Conservation (phyloP, 1,140 invertebrate species). For the Drosophila mauritiana region DNA sequence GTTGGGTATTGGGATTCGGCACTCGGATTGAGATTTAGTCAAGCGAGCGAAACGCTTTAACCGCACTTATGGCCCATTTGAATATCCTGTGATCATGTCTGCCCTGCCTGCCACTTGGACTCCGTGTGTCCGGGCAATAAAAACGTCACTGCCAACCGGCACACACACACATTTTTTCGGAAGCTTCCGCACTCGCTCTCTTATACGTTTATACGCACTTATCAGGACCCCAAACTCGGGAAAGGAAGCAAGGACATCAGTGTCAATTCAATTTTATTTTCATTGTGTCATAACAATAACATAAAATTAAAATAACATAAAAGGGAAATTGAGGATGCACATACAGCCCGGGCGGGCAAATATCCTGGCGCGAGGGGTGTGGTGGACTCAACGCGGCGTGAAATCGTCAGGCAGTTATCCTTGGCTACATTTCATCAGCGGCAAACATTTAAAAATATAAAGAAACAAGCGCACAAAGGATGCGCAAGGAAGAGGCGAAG, state of each 20-base stretch:
- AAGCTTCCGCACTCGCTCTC: constrained; percentile 3
- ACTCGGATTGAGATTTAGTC: constrained; percentile 68
- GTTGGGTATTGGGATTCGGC: neutral
- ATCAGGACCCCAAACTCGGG: constrained; percentile 26
- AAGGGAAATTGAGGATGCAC: constrained; percentile 83
- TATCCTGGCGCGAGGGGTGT: constrained; percentile 7
- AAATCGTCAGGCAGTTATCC: constrained; percentile 73
- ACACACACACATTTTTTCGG: constrained; percentile 24
- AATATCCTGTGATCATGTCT: constrained; percentile 73
- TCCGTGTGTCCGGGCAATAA: constrained; percentile 71
- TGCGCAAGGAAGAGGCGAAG: constrained; percentile 28
- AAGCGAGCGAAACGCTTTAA: constrained; percentile 76
- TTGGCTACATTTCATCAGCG: constrained; percentile 72
- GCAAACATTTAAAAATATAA: constrained; percentile 50
- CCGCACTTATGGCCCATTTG: constrained; percentile 81
- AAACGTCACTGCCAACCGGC: constrained; percentile 80
- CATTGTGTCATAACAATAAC: constrained; percentile 85
- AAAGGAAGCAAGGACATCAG: constrained; percentile 60
- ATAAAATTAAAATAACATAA: constrained; percentile 85
- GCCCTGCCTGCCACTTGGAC: constrained; percentile 25
- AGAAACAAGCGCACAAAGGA: constrained; percentile 25
- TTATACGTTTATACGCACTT: constrained; percentile 23
- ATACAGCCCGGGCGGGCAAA: constrained; percentile 1
- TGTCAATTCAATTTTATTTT: constrained; percentile 85
- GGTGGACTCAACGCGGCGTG: constrained; percentile 78